Base-by-base conservation (phyloP, 2,888 invertebrate species). In the Hipparchia semele region DNA sequence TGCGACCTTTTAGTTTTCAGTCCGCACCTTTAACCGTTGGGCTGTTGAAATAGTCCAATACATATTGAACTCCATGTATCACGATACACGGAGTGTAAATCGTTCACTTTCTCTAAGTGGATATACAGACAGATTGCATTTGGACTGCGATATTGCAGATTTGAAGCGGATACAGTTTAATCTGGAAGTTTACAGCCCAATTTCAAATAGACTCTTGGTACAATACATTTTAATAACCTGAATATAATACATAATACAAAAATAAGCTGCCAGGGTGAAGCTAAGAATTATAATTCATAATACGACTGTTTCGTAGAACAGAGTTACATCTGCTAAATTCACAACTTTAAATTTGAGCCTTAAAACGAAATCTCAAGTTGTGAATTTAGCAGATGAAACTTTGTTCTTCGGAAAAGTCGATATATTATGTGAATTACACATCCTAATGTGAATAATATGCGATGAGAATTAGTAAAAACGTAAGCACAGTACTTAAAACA, bases 401-500 rank as follows among this genome's bases (percentile, higher is more conserved):
- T 23, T 23, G 23, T 23, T 23, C 23, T 23, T 23, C 23, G 23
- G 23, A 23, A 23, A 23, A 23, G 23, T 23, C 23, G 23, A 23
- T 23, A 23, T 23, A 23, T 23, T 23, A 23, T 23, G 23, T 23
- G 23, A 23, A 23, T 23, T 23, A 23, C 23, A 23, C 23, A 23
- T 39, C 5, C 0, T 39, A 5, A 39, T 39, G 39, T 39, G 39
- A 39, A 39, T 23, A 23, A 56, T 23, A 13, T 13, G 13, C 58
- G 58, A 7, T 58, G 8, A 8, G 13, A 2, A 58, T 58, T 79
- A 81, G 81, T 80, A 80, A 82, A 82, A 81, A 79, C 80, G 77
- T 78, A 86, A 88, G 87, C 87, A 86, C 81, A 82, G 79, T 81
- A 80, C 81, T 78, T 76, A 75, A 70, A 76, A 66, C 74, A 73